Percentiles rank a stretch among this genome's conserved stretches.
Conservation (phyloP, 2,888 invertebrate species). For the Ectobius pallidus region DNA sequence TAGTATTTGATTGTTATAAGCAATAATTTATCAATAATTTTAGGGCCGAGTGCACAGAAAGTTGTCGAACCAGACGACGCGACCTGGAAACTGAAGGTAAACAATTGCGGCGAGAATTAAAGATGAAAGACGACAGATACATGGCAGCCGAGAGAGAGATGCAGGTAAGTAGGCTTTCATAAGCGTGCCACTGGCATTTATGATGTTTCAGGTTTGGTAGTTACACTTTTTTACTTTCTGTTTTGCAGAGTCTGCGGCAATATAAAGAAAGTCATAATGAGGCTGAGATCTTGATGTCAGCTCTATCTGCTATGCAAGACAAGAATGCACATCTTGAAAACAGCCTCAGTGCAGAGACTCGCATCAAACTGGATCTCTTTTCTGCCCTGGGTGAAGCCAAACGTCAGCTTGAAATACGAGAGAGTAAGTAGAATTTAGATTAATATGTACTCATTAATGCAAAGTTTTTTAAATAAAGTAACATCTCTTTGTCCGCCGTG, state of each 20-base stretch:
- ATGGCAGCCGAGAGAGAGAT: constrained; percentile 64
- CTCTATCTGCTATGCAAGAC: constrained; percentile 83
- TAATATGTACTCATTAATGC: too few species aligned
- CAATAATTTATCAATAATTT: too few species aligned
- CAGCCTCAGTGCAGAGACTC: constrained; percentile 93
- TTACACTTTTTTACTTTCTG: too few species aligned
- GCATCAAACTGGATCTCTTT: constrained; percentile 97
- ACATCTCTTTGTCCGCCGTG: too few species aligned
- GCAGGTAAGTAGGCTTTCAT: constrained; percentile 55
- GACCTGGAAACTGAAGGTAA: constrained; percentile 71
- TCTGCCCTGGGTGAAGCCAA: constrained; percentile 96
- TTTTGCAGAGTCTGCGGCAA: constrained; percentile 59
- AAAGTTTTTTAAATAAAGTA: too few species aligned
- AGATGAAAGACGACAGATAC: constrained; percentile 68
- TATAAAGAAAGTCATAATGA: constrained; percentile 69
- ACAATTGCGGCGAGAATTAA: constrained; percentile 66
- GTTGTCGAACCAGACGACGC: constrained; percentile 66
- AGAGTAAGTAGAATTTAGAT: constrained; percentile 66
- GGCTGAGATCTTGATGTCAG: constrained; percentile 79
- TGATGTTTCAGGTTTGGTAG: too few species aligned
- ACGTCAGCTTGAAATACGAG: constrained; percentile 84
- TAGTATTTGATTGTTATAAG: too few species aligned
- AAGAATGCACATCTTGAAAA: constrained; percentile 92
- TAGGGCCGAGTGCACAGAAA: constrained; percentile 70
- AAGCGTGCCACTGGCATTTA: too few species aligned